Base-by-base conservation (phyloP, 30 jellyfish, hydroid and myxozoan species). In the Chironex yamaguchii region DNA sequence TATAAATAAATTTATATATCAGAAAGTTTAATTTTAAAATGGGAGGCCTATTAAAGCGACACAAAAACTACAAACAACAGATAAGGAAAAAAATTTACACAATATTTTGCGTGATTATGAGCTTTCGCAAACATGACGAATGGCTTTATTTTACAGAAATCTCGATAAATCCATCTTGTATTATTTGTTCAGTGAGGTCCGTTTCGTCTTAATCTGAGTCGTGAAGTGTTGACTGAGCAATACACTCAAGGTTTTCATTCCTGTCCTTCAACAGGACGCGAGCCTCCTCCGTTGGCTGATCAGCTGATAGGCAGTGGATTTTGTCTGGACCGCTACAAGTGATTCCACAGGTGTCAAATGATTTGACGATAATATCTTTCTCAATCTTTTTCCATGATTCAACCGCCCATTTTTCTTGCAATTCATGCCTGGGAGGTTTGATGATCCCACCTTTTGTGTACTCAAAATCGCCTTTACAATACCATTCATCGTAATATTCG, bases 251-350 rank as follows among this genome's bases (percentile, higher is more conserved):
- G 81, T 29, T 29, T 14, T 31, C 71, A 67, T 29, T n/a, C 81
- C 24, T 14, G 26, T 20, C 71, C 17, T 20, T 33, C 25, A 70
- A 70, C 73, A 70, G 36, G 81, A 36, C 84, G 20, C 84, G 73
- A 50, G 84, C 84, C 32, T 70, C 84, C 27, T 70, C 75, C 32
- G 76, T 70, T 50, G 73, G 84, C 27, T 70, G 84, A 50, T 50
- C 84, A 24, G 32, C 84, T 70, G 32, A 24, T 36, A 70, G 36
- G 84, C 76, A 70, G 13, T 70, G 84, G 20, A 70, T 9, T 70
- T 70, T 70, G 84, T 70, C 36, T 2, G 27, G 69, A 70, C 34
- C 75, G 36, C 84, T 70, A 24, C 28, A n/a, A n/a, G 84, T 70
- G 27, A 70, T 70, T 36, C 76, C 84, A 50, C 84, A 70, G 17